Evolutionary conservation across 2,888 invertebrate species (phyloP).

Genomic region (Omphaloscelis lunosa): DNA sequence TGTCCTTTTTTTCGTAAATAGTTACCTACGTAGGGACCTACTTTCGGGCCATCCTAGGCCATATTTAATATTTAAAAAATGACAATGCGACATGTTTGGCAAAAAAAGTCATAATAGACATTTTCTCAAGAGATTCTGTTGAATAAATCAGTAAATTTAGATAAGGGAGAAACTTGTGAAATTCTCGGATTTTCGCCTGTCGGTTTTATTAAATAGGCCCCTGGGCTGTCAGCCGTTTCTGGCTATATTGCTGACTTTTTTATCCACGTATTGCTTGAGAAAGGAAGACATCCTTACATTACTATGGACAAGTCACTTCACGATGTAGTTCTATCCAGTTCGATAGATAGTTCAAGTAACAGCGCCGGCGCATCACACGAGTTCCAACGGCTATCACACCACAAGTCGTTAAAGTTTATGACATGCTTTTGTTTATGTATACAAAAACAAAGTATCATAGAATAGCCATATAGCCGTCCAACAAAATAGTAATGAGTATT

Average conservation of each 20-base stretch:
- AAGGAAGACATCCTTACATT: neutral
- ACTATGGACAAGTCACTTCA: neutral
- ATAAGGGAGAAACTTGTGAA: neutral
- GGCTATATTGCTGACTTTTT: neutral
- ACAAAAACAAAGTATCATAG: slow-evolving; percentile 26
- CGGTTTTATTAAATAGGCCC: neutral
- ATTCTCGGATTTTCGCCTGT: neutral
- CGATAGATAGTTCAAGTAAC: neutral
- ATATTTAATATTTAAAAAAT: neutral
- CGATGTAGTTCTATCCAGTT: neutral
- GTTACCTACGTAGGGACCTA: neutral
- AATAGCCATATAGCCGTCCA: slow-evolving; percentile 3
- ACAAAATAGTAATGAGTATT: slow-evolving; percentile 47
- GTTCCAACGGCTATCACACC: slow-evolving; percentile 30
- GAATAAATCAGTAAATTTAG: neutral
- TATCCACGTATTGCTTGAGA: neutral
- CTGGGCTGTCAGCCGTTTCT: neutral
- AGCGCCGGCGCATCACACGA: slow-evolving; percentile 10
- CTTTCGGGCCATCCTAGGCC: neutral
- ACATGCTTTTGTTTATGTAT: slow-evolving; percentile 38
- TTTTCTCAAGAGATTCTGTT: neutral
- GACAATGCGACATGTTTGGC: neutral
- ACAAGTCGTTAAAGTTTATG: slow-evolving; percentile 56
- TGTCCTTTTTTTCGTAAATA: neutral
- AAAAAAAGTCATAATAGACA: fast-evolving